Base-by-base conservation (phyloP, 2,888 invertebrate genomes). In the Hedychridium roseum region DNA sequence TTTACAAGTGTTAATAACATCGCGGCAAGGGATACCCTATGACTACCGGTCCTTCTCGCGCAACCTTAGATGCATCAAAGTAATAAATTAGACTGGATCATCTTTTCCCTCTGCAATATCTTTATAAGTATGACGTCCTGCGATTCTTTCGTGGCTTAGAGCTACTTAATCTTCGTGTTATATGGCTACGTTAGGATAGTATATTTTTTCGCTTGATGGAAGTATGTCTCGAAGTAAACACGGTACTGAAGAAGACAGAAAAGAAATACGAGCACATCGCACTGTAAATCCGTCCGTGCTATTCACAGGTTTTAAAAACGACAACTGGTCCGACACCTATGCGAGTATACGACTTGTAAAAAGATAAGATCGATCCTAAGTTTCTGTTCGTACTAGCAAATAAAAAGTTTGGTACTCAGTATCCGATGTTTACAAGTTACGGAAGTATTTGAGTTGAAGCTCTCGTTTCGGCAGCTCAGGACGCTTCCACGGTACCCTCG, bases 61-160 rank as follows among this genome's bases (percentile, higher is more conserved):
- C n/a, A n/a, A 62, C 57, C 57, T 64, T 62, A 65, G 57, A 65
- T 60, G 62, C 61, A 61, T 50, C 52, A 62, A 64, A 60, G 59
- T 64, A 62, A 64, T 64, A 63, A 66, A 66, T 66, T 66, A 64
- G 60, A 61, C 44, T 52, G 54, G 39, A 60, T 49, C 38, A 27
- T 57, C 15, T n/a, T 23, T 38, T 57, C 44, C 36, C 47, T 48
- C 50, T 35, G 42, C 37, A 43, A 50, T 49, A 48, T 34, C 36
- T 50, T 54, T 49, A 41, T 48, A 43, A 36, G 44, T 45, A 34
- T 47, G 39, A 12, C 17, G 16, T 15, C n/a, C n/a, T 16, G n/a
- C n/a, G 16, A 17, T 34, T 16, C 17, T 14, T 34, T 17, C 17
- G 11, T 9, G 15, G 23, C 9, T 45, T 43, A 23, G 16, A 20